Evolutionary conservation across 2,113 vertebrate species (phyloP).

Genomic region (Jacana jacana): DNA sequence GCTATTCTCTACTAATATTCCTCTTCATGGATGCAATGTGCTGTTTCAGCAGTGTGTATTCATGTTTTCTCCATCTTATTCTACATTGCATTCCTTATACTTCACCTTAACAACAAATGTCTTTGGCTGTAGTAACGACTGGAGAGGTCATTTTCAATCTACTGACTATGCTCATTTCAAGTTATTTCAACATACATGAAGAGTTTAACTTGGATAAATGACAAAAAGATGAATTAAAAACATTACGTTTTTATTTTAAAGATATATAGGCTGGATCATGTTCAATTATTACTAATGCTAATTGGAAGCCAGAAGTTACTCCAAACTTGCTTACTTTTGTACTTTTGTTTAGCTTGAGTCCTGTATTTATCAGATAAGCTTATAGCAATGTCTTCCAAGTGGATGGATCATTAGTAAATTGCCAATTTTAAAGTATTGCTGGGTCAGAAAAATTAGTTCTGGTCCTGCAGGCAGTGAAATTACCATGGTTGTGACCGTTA

Average conservation of each 20-base stretch:
- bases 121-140: not conserved
- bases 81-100: not conserved
- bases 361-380: not conserved
- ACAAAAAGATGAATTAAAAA: not conserved
- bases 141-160: not conserved
- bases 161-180: not conserved
- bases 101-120: not conserved
- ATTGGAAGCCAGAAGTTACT: not conserved
- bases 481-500: not conserved
- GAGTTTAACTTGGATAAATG: not conserved
- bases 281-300: not conserved
- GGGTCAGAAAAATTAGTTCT: not conserved
- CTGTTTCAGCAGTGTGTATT: not conserved
- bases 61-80: not conserved
- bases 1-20: not conserved
- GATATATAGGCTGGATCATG: not conserved
- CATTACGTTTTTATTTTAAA: not conserved
- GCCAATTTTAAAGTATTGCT: not conserved
- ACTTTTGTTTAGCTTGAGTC: not conserved
- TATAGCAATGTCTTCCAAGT: not conserved
- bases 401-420: not conserved
- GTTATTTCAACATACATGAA: not conserved
- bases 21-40: not conserved
- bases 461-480: not conserved
- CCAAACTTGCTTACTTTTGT: not conserved